Conservation (phyloP, 35 echinoderm and acorn worm species). For the Hemicentrotus pulcherrimus region DNA sequence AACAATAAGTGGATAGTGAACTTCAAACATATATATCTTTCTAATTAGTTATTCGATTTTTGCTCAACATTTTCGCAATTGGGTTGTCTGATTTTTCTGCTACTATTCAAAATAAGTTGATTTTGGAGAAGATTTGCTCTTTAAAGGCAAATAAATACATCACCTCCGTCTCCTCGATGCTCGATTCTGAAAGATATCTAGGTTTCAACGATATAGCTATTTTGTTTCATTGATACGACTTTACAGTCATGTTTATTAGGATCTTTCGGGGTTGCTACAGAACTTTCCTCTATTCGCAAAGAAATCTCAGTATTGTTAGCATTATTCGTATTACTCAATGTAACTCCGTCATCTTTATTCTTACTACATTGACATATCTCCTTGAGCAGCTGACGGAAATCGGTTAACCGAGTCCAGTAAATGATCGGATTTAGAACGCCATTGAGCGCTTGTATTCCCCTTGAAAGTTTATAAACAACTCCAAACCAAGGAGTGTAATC, state of each 20-base stretch:
- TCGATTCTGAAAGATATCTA: neutral
- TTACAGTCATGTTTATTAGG: neutral
- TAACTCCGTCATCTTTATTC: neutral
- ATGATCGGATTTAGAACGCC: conserved; percentile 4
- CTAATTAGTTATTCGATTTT: too few relatives aligned
- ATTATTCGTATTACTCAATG: neutral
- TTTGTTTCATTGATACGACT: neutral
- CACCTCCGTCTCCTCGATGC: too few relatives aligned
- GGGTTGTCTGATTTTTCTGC: too few relatives aligned
- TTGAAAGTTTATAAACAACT: neutral
- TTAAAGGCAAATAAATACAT: too few relatives aligned
- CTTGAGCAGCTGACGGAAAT: neutral
- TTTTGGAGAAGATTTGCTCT: too few relatives aligned
- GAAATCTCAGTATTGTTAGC: neutral
- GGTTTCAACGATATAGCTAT: neutral
- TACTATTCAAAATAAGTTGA: too few relatives aligned
- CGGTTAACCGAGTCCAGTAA: conserved; percentile 26
- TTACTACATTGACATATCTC: neutral
- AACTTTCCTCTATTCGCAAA: neutral
- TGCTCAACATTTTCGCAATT: too few relatives aligned
- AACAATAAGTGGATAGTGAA: too few relatives aligned
- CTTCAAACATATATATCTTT: too few relatives aligned
- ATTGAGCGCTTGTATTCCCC: neutral
- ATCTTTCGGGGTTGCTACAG: neutral
- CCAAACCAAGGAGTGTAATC: neutral